A percentile compares a stretch with the other conserved stretches of the same genome.
phyloP scores from a whole-genome alignment of 2,113 vertebrate genomes.

The Capreolus pygargus region DNA sequence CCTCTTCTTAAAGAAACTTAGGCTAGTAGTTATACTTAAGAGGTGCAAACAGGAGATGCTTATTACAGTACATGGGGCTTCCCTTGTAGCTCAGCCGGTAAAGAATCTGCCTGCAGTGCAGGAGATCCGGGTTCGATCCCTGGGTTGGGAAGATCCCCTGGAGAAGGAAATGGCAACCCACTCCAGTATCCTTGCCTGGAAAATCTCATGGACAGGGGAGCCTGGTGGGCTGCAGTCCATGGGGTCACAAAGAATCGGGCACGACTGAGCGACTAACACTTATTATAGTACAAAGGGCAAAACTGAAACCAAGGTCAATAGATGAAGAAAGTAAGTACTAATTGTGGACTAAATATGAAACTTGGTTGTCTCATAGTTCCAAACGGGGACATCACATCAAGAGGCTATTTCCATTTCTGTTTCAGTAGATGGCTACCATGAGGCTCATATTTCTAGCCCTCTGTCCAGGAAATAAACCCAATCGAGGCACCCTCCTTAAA shows the following conservation, averaged over 20 bases:
- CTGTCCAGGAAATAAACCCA: neutral
- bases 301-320: neutral
- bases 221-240: neutral
- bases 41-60: neutral
- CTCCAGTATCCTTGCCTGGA: neutral
- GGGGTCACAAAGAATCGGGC: accelerated
- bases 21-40: neutral
- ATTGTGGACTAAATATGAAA: neutral
- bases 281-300: neutral
- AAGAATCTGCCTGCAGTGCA: neutral
- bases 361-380: neutral
- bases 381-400: neutral
- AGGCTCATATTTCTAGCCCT: neutral
- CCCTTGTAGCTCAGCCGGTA: neutral
- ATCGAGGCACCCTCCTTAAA: neutral
- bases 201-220: neutral
- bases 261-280: neutral
- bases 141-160: neutral
- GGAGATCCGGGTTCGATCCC: accelerated
- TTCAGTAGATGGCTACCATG: neutral
- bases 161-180: neutral
- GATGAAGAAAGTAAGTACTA: neutral
- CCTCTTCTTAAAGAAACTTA: neutral
- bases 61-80: neutral
- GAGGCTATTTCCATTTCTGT: neutral